phyloP scores from a whole-genome alignment of 2,797 vertebrate species.

The Sciurus carolinensis region DNA sequence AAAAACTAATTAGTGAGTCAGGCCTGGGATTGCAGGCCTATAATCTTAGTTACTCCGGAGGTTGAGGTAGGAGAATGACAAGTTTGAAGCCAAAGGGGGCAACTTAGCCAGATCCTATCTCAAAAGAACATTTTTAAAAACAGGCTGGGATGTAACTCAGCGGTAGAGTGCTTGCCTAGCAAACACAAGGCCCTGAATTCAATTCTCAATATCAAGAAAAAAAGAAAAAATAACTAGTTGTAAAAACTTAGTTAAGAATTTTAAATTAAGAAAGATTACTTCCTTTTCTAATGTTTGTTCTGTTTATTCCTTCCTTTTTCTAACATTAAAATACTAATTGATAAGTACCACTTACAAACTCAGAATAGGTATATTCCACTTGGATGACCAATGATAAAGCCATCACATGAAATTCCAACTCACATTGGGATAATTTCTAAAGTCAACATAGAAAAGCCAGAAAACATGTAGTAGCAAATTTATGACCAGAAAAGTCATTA shows the following conservation, averaged over 20 bases:
- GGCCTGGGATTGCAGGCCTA: neutral
- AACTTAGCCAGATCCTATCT: neutral
- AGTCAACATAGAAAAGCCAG: neutral
- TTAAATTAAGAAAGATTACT: slow-evolving; percentile 14
- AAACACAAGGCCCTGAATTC: neutral
- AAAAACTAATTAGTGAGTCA: neutral
- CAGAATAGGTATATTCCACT: neutral
- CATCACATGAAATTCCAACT: neutral
- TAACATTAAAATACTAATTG: neutral
- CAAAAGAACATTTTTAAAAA: neutral
- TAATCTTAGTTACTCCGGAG: neutral
- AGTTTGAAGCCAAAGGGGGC: neutral
- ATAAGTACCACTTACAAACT: neutral
- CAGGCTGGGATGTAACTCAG: neutral
- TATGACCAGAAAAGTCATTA: neutral
- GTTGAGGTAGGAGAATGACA: neutral
- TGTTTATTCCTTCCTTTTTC: too few relatives aligned
- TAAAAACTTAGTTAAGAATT: neutral
- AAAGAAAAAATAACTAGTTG: neutral
- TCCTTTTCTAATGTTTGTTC: neutral
- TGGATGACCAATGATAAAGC: neutral
- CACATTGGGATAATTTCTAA: neutral
- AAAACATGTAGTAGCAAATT: neutral
- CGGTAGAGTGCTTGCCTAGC: neutral
- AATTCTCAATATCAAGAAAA: neutral